Evolutionary conservation across 2,888 invertebrate genomes (phyloP).

Genomic region (Epistrophe grossulariae): DNA sequence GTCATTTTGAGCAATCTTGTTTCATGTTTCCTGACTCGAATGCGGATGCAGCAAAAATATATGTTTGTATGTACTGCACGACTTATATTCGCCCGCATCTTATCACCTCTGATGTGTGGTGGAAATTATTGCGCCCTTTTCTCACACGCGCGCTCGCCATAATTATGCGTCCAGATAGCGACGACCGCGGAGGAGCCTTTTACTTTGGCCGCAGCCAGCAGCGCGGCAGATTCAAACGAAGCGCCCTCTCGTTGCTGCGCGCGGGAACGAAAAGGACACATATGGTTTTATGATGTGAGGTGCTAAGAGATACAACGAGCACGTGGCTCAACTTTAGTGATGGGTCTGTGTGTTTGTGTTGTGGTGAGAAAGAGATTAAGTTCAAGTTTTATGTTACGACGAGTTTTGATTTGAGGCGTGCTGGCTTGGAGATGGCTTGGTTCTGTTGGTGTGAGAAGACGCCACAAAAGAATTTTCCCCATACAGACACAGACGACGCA

Average conservation of each 20-base stretch:
- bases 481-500: neutral
- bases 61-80: slow-evolving; percentile 28
- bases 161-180: slow-evolving; percentile 72
- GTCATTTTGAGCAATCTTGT: slow-evolving; percentile 10
- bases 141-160: slow-evolving; percentile 70
- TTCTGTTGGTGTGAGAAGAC: slow-evolving; percentile 3
- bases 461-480: slow-evolving; percentile 2
- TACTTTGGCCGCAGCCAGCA: slow-evolving; percentile 55
- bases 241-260: slow-evolving; percentile 19
- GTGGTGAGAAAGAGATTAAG: slow-evolving; percentile 53
- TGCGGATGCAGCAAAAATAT: slow-evolving; percentile 48
- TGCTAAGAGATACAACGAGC: slow-evolving; percentile 60
- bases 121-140: slow-evolving; percentile 73
- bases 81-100: slow-evolving; percentile 64
- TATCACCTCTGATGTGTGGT: slow-evolving; percentile 47
- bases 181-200: slow-evolving; percentile 45
- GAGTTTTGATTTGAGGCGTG: slow-evolving; percentile 60
- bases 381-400: slow-evolving; percentile 72
- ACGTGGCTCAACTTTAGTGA: slow-evolving; percentile 41
- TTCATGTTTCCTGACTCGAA: slow-evolving; percentile 13
- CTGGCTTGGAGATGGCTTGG: slow-evolving; percentile 25
- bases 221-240: slow-evolving; percentile 72
- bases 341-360: neutral
- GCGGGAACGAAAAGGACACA: slow-evolving; percentile 64
- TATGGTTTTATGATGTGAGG: slow-evolving; percentile 70